phyloP scores from a whole-genome alignment of 2,797 vertebrate genomes.

The Molossus alvarezi region DNA sequence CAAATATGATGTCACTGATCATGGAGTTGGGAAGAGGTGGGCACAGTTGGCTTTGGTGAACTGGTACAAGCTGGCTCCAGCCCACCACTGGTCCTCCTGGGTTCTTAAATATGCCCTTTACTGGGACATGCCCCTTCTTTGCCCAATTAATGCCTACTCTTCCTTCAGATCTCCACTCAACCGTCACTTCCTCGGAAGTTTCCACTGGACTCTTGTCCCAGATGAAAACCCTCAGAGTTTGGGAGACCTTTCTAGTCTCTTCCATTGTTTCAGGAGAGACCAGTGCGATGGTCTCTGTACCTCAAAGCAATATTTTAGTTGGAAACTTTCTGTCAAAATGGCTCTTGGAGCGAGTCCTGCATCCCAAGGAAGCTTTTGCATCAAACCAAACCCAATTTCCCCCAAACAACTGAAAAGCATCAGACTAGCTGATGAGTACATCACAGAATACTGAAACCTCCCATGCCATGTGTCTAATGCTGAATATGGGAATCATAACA shows the following conservation, averaged over 20 bases:
- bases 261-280: not conserved
- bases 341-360: not conserved
- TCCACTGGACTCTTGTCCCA: not conserved
- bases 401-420: not conserved
- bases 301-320: not conserved
- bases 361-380: not conserved
- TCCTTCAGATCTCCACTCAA: not conserved
- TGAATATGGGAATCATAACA: not conserved
- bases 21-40: not conserved
- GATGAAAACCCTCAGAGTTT: not conserved
- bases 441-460: not conserved
- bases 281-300: not conserved
- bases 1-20: not conserved
- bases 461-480: accelerated
- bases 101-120: not conserved
- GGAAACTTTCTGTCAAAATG: not conserved
- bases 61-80: no score
- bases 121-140: not conserved
- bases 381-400: not conserved
- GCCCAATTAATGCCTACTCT: no score
- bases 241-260: not conserved
- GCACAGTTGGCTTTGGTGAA: not conserved
- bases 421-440: no score
- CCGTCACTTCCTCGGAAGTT: not conserved
- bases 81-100: accelerated